A percentile compares a stretch with the other conserved stretches of the same genome.
Evolutionary conservation across 2,113 vertebrate species (phyloP).

Genomic region (Alosa alosa): DNA sequence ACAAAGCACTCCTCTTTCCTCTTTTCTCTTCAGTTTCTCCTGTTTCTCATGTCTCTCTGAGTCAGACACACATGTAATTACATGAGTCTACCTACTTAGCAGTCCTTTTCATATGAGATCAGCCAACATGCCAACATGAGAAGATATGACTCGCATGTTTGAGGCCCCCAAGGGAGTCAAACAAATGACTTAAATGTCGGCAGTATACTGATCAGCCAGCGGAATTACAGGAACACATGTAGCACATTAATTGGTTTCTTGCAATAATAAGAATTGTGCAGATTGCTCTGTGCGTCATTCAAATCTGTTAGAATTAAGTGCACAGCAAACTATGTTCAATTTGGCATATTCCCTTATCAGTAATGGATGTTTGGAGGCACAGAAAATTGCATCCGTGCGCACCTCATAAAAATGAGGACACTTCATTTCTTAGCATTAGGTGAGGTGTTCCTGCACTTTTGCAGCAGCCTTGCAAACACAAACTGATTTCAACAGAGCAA

Average conservation of each 20-base stretch:
- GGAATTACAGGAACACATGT: slow-evolving; percentile 1
- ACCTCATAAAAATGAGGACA: slow-evolving; percentile 1
- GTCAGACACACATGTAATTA: neutral
- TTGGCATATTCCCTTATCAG: neutral
- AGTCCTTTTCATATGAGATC: neutral
- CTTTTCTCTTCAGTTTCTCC: neutral
- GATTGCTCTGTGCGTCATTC: neutral
- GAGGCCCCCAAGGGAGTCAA: neutral
- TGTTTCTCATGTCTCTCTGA: neutral
- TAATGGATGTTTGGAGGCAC: slow-evolving; percentile 8
- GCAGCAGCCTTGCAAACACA: slow-evolving; percentile 7
- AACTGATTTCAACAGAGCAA: slow-evolving; percentile 5
- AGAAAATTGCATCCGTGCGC: neutral
- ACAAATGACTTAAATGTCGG: neutral
- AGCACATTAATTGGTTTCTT: neutral
- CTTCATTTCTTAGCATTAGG: slow-evolving; percentile 2
- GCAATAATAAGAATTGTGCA: neutral
- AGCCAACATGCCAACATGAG: neutral
- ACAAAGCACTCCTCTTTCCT: neutral
- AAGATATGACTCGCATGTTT: neutral
- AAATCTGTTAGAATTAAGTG: neutral
- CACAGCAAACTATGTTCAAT: neutral
- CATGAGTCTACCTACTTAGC: neutral
- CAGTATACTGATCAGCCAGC: neutral
- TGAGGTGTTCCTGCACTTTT: neutral